phyloP scores from a whole-genome alignment of 2,888 invertebrate species.

The Nephrotoma appendiculata region DNA sequence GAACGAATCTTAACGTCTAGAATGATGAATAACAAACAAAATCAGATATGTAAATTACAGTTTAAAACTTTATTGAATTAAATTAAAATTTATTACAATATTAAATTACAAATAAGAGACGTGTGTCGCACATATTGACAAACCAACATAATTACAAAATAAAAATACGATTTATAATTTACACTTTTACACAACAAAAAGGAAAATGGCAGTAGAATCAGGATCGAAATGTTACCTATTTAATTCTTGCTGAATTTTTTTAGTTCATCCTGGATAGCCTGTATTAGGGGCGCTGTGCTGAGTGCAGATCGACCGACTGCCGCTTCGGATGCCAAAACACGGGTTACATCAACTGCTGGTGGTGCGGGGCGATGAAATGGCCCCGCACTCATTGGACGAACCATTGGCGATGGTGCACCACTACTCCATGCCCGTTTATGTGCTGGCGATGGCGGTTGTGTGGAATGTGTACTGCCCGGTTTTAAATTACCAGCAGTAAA shows the following conservation, averaged over 20 bases:
- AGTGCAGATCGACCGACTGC: constrained; percentile 36
- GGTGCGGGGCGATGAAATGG: constrained; percentile 41
- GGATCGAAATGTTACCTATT: neutral
- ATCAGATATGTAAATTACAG: neutral
- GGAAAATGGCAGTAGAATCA: neutral
- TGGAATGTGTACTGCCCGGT: constrained; percentile 24
- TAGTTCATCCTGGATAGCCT: constrained; percentile 65
- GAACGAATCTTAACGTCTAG: no score
- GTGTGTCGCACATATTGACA: neutral
- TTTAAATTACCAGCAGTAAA: constrained; percentile 29
- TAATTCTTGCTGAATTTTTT: constrained; percentile 23
- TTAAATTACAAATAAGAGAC: neutral
- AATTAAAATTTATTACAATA: neutral
- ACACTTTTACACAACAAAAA: neutral
- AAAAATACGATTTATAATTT: neutral
- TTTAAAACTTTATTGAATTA: neutral
- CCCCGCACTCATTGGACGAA: constrained; percentile 50
- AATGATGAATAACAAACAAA: no score
- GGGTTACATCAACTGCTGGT: constrained; percentile 22
- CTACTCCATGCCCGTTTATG: constrained; percentile 38
- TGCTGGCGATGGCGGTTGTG: constrained; percentile 29
- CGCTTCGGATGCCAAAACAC: constrained; percentile 11
- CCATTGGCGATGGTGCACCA: constrained; percentile 35
- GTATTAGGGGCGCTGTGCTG: constrained; percentile 69
- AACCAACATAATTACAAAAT: neutral